A percentile compares a stretch with the other conserved stretches of the same genome.
phyloP scores from a whole-genome alignment of 2,888 invertebrate species.

The Xylocampa areola region DNA sequence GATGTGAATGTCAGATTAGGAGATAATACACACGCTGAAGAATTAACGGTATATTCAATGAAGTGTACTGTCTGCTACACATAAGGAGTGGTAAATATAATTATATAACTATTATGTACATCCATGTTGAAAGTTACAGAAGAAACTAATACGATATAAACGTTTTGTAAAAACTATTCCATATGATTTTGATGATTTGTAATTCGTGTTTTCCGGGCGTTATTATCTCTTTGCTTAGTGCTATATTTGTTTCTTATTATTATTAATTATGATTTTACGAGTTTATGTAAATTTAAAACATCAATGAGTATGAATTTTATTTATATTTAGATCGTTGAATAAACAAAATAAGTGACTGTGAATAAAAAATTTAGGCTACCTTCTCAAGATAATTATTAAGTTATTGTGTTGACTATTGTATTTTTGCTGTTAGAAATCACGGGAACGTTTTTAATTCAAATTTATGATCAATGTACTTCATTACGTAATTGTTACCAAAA shows the following conservation, averaged over 20 bases:
- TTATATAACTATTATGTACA: not conserved
- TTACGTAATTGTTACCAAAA: not conserved
- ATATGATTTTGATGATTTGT: not conserved
- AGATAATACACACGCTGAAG: constrained; percentile 36
- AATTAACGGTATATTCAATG: constrained; percentile 61
- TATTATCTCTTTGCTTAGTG: not conserved
- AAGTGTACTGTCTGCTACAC: constrained; percentile 59
- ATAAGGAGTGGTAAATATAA: constrained; percentile 1
- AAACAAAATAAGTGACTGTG: too few species aligned
- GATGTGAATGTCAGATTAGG: constrained; percentile 61
- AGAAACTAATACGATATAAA: not conserved
- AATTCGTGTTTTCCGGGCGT: not conserved
- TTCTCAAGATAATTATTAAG: not conserved
- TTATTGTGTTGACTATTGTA: not conserved
- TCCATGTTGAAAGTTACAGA: not conserved
- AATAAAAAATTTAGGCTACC: not conserved
- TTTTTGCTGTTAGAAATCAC: not conserved
- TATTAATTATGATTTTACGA: not conserved
- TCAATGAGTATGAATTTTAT: not conserved
- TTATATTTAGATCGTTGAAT: too few species aligned
- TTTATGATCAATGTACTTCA: not conserved
- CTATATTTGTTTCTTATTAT: not conserved
- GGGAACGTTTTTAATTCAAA: not conserved
- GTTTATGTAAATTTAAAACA: not conserved
- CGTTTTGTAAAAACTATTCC: not conserved